Base-by-base conservation (phyloP, 2,113 vertebrate genomes). In the Hippocampus guttulatus region DNA sequence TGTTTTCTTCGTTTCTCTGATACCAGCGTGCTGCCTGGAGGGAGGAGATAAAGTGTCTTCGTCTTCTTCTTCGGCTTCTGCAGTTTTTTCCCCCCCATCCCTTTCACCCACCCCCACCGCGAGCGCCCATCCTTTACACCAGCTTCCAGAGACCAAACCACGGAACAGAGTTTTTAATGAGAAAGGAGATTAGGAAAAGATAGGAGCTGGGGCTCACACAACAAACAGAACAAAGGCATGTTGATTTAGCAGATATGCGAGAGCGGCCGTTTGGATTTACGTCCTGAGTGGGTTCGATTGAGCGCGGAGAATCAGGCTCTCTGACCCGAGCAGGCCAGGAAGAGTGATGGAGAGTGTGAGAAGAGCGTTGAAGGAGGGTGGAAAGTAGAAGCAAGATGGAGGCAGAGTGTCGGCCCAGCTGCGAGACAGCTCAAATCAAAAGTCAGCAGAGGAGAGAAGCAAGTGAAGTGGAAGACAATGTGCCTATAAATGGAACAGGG, bases 1-100 rank as follows among this genome's bases (percentile, higher is more conserved):
- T 54, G 20, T 67, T 73, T 38, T 75, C 47, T 75, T 77, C 18
- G 8, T 73, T 79, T 77, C 69, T 71, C 64, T 77, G 64, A 73
- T 67, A 85, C 80, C 77, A 84, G 64, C 60, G 55, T 65, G 71
- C 57, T 75, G 73, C 75, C 75, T 86, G 81, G 75, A 75, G 79
- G 61, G 69, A 77, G 63, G 55, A 77, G 84, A 87, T 85, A 80
- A 81, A 85, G 67, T 55, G 57, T 72, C 71, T 66, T 51, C n/a
- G 18, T 25, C 60, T 54, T 41, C 27, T 41, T 21, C 60, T 67
- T 67, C 64, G 55, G 52, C 68, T 74, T 69, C 60, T 67, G 67
- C 69, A 57, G 54, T 68, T 72, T 69, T 18, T 7, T 27, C 25
- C 57, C 27, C 51, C 65, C 49, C 47, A n/a, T 8, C 64, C 51